Evolutionary conservation across 2,797 vertebrate genomes (phyloP), one percentile per base, ranked within the genome.

Genomic region (Notolabrus celidotus): DNA sequence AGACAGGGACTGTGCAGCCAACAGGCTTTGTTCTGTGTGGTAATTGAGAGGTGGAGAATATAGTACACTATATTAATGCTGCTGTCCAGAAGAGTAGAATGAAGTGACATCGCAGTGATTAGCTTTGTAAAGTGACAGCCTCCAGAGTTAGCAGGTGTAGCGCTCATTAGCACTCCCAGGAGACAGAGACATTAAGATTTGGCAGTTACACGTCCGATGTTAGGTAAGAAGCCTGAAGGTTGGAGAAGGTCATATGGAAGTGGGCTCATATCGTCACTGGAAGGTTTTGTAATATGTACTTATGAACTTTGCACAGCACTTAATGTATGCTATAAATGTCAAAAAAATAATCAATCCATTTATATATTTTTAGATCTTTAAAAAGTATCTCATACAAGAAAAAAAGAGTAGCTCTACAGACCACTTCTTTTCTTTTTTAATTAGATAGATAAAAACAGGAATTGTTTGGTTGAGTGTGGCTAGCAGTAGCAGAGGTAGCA

Each of bases 131-230:
- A 66, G 55, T 67, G 65, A 51, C 71, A 58, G 67, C n/a, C 51
- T 68, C 61, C 73, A 83, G 77, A 74, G 75, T 71, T 73, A 61
- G 65, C 65, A 74, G 70, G 50, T 71, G 71, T 62, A 50, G 41
- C 1, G 5, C 43, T 83, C 52, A 64, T 84, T 81, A 74, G 53
- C 68, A 58, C 45, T 67, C 64, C 62, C 67, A 23, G 61, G 57
- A 61, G 69, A 52, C 64, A 57, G 50, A 41, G 57, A 67, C 34
- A 74, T 69, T 52, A 66, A 55, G 56, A 41, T 52, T 39, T 49
- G 39, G 67, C 60, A 39, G 63, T 70, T 55, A 38, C 65, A 70
- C 25, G 3, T 68, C 46, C 58, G 54, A 73, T 36, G 39, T 15
- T 17, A 58, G 20, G 45, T 39, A 22, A 45, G 12, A 7, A 47